Evolutionary conservation across 1,140 invertebrate species (phyloP), one percentile per base, ranked within the genome.

Genomic region (Hydropsyche tenuis): DNA sequence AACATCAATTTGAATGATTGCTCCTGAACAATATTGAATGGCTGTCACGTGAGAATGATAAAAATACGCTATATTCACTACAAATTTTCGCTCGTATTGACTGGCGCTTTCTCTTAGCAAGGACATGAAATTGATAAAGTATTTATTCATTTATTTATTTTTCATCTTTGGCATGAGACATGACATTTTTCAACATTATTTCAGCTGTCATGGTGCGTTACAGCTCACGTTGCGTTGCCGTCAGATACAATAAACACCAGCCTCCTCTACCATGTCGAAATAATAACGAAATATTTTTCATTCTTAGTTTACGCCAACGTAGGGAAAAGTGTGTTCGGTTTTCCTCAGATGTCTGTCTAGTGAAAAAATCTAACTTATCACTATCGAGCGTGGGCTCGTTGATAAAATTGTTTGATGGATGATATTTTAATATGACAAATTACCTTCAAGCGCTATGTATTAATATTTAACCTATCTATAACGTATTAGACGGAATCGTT

Each of bases 201-300:
- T 12, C 12, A n/a, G 3, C 63, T 65, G 63, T 65, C 63, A 65
- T 12, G 42, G 16, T 43, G 43, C 42, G 63, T 65, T 45, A 65
- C 63, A 42, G 5, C 6, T 65, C 42, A 18, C 63, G 16, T 25
- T 65, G 16, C 14, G 63, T 43, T 51, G 23, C 16, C 37, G 63
- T 65, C 63, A 45, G 16, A 65, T 65, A 65, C 16, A 65, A 65
- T 65, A 65, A 37, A 65, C 63, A 65, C 63, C 20, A 16, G 20
- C 27, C 30, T 43, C 42, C n/a, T 65, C 12, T 16, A 9, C 3
- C 30, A 14, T 43, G 14, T 65, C 63, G 63, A 65, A 65, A 65
- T 65, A 65, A 65, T 65, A 65, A 65, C 63, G 18, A 43, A 12
- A 43, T 43, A 65, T 65, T 65, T 65, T 43, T 65, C 63, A 65